Evolutionary conservation across 2,113 vertebrate species (phyloP).

Genomic region (Dicaeum eximium): DNA sequence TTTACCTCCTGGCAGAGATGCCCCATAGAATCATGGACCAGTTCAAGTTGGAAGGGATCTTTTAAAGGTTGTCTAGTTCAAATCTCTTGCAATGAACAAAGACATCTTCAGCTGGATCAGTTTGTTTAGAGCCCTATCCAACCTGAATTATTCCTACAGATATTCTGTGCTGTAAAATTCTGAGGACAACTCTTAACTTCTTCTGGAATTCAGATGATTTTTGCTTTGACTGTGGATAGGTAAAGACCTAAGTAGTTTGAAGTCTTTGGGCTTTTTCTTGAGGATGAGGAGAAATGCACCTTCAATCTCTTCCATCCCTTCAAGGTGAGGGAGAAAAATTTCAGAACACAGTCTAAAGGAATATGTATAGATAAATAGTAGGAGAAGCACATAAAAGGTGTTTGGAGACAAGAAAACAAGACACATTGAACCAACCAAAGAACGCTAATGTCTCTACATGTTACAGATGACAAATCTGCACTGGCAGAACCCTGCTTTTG

Average conservation of each 20-base stretch:
- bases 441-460: not conserved
- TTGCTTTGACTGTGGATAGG: not conserved
- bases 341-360: not conserved
- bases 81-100: not conserved
- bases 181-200: not conserved
- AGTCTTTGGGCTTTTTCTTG: not conserved
- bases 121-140: not conserved
- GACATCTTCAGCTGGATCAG: not conserved
- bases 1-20: not conserved
- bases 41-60: not conserved
- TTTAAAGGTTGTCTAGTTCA: not conserved
- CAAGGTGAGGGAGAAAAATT: not conserved
- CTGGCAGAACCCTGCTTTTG: not conserved
- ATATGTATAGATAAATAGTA: not conserved
- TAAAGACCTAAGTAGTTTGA: not conserved
- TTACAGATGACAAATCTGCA: not conserved
- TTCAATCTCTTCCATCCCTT: not conserved
- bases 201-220: not conserved
- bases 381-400: not conserved
- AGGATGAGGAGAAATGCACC: not conserved
- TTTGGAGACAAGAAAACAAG: not conserved
- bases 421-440: not conserved
- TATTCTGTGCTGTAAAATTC: not conserved
- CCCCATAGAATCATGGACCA: not conserved
- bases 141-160: not conserved